These are phyloP conservation scores for Buteo buteo DNA, from an alignment of 2,113 vertebrate genomes.

Conservation along the genomic window DNA sequence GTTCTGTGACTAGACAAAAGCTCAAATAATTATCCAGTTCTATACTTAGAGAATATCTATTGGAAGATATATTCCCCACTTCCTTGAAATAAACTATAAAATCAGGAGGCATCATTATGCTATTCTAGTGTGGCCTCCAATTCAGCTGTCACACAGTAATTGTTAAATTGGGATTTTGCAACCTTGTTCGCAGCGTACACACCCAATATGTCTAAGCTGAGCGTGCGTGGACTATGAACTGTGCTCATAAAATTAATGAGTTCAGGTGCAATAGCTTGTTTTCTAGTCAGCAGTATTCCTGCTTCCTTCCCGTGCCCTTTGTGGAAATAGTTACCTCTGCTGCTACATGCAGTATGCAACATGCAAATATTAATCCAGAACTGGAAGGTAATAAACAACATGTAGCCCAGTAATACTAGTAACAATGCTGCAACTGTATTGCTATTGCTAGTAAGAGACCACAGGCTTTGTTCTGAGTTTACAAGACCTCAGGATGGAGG, in stretches of 20 bases:
- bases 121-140: neutral
- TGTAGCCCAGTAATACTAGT: neutral
- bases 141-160: neutral
- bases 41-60: constrained; percentile 34
- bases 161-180: neutral
- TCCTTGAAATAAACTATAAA: constrained; percentile 8
- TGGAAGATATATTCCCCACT: neutral
- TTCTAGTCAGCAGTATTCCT: neutral
- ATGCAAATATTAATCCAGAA: neutral
- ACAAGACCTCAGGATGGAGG: neutral
- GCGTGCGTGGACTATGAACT: neutral
- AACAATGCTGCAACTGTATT: neutral
- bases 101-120: neutral
- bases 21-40: constrained; percentile 26
- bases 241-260: neutral
- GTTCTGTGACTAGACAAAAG: constrained; percentile 48
- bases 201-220: neutral
- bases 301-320: neutral
- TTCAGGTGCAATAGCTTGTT: neutral
- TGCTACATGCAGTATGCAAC: neutral
- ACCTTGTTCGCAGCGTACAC: neutral
- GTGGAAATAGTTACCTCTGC: neutral
- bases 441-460: neutral
- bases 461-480: neutral
- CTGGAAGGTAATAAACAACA: neutral